These are phyloP conservation scores for Trididemnum clinides DNA, from an alignment of 23 tunicate species.

Conservation along the genomic window DNA sequence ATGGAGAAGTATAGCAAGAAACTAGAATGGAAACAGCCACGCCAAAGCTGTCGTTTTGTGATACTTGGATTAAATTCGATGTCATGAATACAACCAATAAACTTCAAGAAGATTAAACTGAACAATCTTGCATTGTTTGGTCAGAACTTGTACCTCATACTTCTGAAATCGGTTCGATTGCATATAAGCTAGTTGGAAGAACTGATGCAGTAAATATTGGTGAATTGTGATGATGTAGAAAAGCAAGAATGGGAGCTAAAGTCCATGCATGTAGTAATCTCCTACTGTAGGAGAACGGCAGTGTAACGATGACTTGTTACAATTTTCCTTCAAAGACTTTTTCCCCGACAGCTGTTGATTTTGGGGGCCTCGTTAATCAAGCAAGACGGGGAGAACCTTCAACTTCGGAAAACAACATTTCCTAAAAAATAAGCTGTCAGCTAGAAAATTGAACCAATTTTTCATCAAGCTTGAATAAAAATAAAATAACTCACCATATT, in stretches of 20 bases:
- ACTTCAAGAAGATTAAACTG: too few species aligned
- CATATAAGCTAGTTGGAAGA: too few species aligned
- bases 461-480: background rate
- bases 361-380: conserved; percentile 58
- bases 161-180: too few species aligned
- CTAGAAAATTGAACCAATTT: background rate
- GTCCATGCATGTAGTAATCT: background rate
- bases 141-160: too few species aligned
- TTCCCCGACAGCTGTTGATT: conserved; percentile 25
- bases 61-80: too few species aligned
- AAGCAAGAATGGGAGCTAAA: background rate
- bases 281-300: conserved; percentile 92
- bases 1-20: too few species aligned
- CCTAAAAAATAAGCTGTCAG: conserved; percentile 49
- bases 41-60: too few species aligned
- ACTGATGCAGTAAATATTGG: too few species aligned
- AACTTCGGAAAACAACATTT: conserved; percentile 93
- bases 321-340: conserved; percentile 72
- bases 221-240: too few species aligned
- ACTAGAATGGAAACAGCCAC: too few species aligned
- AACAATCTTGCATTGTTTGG: too few species aligned
- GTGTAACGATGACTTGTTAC: conserved; percentile 92
- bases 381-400: conserved; percentile 74
- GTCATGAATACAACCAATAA: too few species aligned
- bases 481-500: conserved; percentile 70